Base-by-base conservation (phyloP, 2,797 vertebrate species). In the Nothura maculosa region DNA sequence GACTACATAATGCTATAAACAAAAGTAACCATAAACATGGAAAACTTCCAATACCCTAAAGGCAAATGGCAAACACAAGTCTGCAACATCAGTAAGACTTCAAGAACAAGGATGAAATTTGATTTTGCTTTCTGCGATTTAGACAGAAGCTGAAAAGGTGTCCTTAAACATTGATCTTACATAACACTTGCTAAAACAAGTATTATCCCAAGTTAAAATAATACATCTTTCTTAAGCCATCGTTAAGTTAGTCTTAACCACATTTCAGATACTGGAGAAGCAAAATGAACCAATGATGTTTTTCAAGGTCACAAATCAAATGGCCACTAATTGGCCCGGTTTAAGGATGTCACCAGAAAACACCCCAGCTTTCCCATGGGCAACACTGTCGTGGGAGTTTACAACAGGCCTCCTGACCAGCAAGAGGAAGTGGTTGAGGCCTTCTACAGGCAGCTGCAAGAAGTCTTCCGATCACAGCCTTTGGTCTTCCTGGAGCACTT, bases 261-360 rank as follows among this genome's bases (percentile, higher is more conserved):
- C 17, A 52, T 77, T 96, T 85, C 90, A 93, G 82, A 77, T 94
- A 87, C 72, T 6, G 14, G 76, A 94, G 77, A 90, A 95, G 58
- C 81, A 96, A 94, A 80, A 60, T 57, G 84, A 89, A 88, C 10
- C 6, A 69, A 38, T 69, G 73, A 55, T 90, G 61, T 68, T 90
- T 72, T 90, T 82, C 87, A 91, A 68, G 48, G 55, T 94, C 48
- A 68, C 89, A 96, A 96, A 96, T 94, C 63, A 90, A 89, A 90
- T 81, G 47, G 47, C 73, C 80, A 70, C 47, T 74, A 66, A 17
- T 15, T 43, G 42, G 42, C 42, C 42, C 11, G 16, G 42, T 15
- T 43, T 43, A 43, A 43, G 42, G 42, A 15, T 43, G 42, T 43
- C 42, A 43, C 42, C 42, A 43, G 42, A 15, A 43, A 43, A 43